Base-by-base conservation (phyloP, 1,140 invertebrate genomes). In the Orchestia grillus region DNA sequence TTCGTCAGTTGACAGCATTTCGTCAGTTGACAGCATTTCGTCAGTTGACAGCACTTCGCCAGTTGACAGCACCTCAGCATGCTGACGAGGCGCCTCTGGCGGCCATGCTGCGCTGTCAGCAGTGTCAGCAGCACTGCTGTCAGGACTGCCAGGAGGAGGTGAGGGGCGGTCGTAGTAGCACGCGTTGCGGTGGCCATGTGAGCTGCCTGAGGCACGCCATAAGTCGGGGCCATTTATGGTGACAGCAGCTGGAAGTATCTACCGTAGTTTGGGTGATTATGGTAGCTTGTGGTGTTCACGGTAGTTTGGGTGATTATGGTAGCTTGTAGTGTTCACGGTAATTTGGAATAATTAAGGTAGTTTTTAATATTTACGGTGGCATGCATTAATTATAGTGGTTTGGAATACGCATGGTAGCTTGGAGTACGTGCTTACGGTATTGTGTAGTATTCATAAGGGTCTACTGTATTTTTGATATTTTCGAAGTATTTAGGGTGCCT, bases 81-180 rank as follows among this genome's bases (percentile, higher is more conserved):
- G 62, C 62, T 77, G 62, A 77, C 28, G 28, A 77, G 62, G 28
- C 47, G 90, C 90, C 43, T 44, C 8, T 94, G 36, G 19, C 43
- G n/a, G 43, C 92, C 40, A 6, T 94, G 92, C 44, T 47, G 36
- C 44, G 11, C 44, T 45, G 92, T 47, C 92, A 45, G 92, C 43
- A 15, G 6, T 44, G 43, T 94, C 92, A 40, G 43, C 16, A 4
- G 45, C 92, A 94, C 92, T 44, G 43, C 92, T 47, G 92, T 94
- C 92, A 44, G 92, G 36, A 94, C 43, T n/a, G 92, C 47, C 92
- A 94, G 92, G 92, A 44, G n/a, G 40, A 44, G 92, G 92, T 94
- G 4, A 94, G 44, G n/a, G n/a, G n/a, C n/a, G n/a, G n/a, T n/a
- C n/a, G n/a, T n/a, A n/a, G n/a, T n/a, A n/a, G n/a, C n/a, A n/a